Percentiles rank a stretch among this genome's conserved stretches.
Evolutionary conservation across 2,113 vertebrate species (phyloP).

Genomic region (Hydropotes inermis): DNA sequence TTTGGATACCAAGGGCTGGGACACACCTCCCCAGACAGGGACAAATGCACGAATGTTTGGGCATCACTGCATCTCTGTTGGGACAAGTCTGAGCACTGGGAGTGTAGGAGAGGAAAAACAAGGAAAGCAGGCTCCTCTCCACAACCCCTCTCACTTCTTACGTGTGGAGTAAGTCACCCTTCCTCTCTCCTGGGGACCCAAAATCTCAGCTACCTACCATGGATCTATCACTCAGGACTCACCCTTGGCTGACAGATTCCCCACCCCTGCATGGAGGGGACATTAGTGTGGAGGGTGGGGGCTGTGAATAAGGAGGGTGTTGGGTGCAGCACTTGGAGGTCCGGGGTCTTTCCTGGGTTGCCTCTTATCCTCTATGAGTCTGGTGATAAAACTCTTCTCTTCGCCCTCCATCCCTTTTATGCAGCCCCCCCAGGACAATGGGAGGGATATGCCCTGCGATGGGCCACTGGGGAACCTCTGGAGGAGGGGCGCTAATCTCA

Average conservation of each 20-base stretch:
- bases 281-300: not conserved
- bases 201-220: not conserved
- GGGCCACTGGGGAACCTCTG: not conserved
- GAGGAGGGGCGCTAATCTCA: not conserved
- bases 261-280: too few species aligned
- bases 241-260: not conserved
- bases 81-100: not conserved
- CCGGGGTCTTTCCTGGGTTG: not conserved
- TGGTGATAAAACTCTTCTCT: not conserved
- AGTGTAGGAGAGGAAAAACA: not conserved
- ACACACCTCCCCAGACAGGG: not conserved
- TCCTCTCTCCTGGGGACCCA: not conserved
- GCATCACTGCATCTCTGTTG: not conserved
- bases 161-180: not conserved
- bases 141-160: not conserved
- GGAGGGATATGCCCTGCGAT: not conserved
- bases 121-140: not conserved
- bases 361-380: not conserved
- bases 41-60: not conserved
- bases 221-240: not conserved
- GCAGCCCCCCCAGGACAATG: not conserved
- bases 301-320: not conserved
- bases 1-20: not conserved
- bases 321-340: not conserved
- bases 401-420: not conserved